phyloP scores from a whole-genome alignment of 2,888 invertebrate species.

The Muscina levida region DNA sequence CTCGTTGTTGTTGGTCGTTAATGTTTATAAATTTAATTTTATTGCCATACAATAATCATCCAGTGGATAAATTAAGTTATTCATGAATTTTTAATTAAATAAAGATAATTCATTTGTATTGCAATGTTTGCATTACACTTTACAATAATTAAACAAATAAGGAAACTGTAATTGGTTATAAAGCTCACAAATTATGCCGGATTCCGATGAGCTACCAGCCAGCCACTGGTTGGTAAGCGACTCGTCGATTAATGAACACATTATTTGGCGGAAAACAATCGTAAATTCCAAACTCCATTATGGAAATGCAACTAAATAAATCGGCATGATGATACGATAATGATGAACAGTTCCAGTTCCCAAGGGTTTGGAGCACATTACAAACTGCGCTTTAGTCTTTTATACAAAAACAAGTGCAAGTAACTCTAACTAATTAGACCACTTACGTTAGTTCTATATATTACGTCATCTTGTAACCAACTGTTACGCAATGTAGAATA shows the following conservation, averaged over 20 bases:
- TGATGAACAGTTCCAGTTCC: too few relatives aligned
- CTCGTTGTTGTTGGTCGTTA: slow-evolving; percentile 30
- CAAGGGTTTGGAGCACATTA: too few relatives aligned
- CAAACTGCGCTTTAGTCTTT: too few relatives aligned
- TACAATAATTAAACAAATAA: slow-evolving; percentile 43
- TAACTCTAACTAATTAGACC: too few relatives aligned
- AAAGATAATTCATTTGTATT: slow-evolving; percentile 63
- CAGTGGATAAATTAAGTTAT: slow-evolving; percentile 54
- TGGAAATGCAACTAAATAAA: too few relatives aligned
- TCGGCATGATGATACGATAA: too few relatives aligned
- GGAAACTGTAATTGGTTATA: slow-evolving; percentile 41
- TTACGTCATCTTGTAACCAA: too few relatives aligned
- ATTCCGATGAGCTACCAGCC: not conserved
- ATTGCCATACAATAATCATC: slow-evolving; percentile 58
- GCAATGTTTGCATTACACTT: slow-evolving; percentile 44
- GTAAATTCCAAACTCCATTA: not conserved
- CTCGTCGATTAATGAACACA: slow-evolving; percentile 23
- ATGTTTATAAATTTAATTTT: slow-evolving; percentile 63
- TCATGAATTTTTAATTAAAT: slow-evolving; percentile 63
- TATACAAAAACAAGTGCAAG: too few relatives aligned
- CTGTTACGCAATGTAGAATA: too few relatives aligned
- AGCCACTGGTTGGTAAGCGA: slow-evolving; percentile 2
- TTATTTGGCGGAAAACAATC: slow-evolving; percentile 24
- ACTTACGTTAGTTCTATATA: too few relatives aligned
- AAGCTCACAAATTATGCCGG: slow-evolving; percentile 23